A percentile compares a stretch with the other conserved stretches of the same genome.
These are phyloP conservation scores for Trichonephila inaurata DNA, from an alignment of 1,140 invertebrate species.

Conservation along the genomic window DNA sequence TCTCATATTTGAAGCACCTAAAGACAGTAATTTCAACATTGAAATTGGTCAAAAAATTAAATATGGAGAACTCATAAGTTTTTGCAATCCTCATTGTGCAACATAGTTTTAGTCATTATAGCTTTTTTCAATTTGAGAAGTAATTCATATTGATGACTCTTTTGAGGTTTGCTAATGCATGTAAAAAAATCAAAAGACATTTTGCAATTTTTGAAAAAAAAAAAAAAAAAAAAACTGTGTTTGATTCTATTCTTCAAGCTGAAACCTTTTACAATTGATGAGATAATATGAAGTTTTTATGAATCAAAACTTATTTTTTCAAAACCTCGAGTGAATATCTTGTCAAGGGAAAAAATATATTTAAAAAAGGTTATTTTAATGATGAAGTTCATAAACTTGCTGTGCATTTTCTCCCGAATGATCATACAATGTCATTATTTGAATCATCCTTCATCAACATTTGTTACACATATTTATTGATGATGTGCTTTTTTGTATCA, in stretches of 20 bases:
- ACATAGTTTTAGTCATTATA: not conserved
- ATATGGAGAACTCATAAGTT: constrained; percentile 79
- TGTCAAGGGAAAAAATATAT: not conserved
- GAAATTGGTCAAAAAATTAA: constrained; percentile 82
- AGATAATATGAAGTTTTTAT: not conserved
- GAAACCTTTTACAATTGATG: not conserved
- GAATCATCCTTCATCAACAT: constrained; percentile 1
- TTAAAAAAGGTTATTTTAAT: not conserved
- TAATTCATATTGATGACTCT: not conserved
- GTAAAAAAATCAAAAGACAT: not conserved
- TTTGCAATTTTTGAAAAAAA: not conserved
- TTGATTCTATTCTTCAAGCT: not conserved
- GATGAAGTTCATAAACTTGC: not conserved
- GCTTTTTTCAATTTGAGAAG: not conserved
- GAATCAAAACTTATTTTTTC: not conserved
- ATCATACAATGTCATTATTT: not conserved
- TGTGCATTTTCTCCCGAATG: not conserved
- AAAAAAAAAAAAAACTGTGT: not conserved
- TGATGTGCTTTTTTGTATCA: constrained; percentile 45
- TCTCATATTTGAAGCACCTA: constrained; percentile 97
- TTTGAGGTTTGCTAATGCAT: not conserved
- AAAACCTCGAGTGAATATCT: not conserved
- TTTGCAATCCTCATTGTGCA: constrained; percentile 51
- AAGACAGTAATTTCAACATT: constrained; percentile 87
- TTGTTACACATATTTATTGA: constrained; percentile 17